phyloP scores from a whole-genome alignment of 2,113 vertebrate species.

The Rhinopithecus roxellana region DNA sequence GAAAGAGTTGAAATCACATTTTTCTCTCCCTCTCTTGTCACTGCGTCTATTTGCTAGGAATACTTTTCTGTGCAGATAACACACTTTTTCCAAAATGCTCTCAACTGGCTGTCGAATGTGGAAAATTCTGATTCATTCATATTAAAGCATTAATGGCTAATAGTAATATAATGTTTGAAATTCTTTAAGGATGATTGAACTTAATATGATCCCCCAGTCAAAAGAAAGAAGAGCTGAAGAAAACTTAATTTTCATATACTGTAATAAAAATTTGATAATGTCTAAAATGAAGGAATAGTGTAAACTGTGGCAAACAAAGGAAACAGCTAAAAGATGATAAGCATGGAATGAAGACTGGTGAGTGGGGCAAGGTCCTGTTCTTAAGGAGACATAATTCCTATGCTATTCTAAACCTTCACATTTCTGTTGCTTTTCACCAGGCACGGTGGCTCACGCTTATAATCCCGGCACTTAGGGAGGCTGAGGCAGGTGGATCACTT shows the following conservation, averaged over 20 bases:
- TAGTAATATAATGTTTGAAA: not conserved
- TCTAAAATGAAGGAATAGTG: not conserved
- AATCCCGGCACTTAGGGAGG: too few relatives aligned
- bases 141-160: not conserved
- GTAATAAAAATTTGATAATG: not conserved
- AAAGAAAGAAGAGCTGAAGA: not conserved
- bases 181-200: not conserved
- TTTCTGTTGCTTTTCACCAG: not conserved
- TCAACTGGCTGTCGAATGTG: not conserved
- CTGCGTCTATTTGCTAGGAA: not conserved
- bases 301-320: not conserved
- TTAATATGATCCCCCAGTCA: conserved; percentile 15
- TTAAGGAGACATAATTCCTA: not conserved
- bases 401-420: not conserved
- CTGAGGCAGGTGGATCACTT: too few relatives aligned
- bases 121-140: not conserved
- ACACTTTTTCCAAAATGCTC: not conserved
- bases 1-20: not conserved
- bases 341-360: not conserved
- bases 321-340: not conserved
- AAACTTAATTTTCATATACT: not conserved
- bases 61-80: not conserved
- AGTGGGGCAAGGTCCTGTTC: not conserved
- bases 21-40: not conserved
- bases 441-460: too few relatives aligned